A percentile compares a stretch with the other conserved stretches of the same genome.
phyloP scores from a whole-genome alignment of 2,797 vertebrate genomes.

The Simalia tracyae region DNA sequence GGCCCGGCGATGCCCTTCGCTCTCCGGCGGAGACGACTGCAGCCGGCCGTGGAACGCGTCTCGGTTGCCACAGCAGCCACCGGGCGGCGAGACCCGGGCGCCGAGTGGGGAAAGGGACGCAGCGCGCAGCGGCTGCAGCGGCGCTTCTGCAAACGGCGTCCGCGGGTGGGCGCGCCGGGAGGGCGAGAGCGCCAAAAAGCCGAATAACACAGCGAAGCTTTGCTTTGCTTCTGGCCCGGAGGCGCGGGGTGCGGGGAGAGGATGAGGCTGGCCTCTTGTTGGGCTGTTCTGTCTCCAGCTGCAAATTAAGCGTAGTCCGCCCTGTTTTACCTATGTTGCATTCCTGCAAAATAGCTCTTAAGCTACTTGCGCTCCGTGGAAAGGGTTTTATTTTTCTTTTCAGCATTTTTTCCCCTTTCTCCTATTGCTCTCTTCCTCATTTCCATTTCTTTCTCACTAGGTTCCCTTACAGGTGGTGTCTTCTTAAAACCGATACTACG shows the following conservation, averaged over 20 bases:
- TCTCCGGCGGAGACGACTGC: neutral
- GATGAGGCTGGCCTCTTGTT: no score
- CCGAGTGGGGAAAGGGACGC: neutral
- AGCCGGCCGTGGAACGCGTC: no score
- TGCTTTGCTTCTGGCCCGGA: no score
- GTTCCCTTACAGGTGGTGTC: no score
- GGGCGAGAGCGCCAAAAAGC: neutral
- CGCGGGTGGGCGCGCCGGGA: no score
- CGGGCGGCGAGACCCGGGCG: neutral
- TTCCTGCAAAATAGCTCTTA: neutral
- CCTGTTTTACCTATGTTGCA: neutral
- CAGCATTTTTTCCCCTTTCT: no score
- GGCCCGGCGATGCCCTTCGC: neutral
- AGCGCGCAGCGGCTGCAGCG: neutral
- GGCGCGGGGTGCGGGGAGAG: no score
- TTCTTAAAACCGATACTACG: no score
- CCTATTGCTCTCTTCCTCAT: neutral
- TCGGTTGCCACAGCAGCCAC: constrained; percentile 17
- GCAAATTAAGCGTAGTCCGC: neutral
- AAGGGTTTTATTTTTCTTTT: neutral
- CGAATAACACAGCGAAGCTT: no score
- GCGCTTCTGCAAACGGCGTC: no score
- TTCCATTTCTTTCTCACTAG: no score
- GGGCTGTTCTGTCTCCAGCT: neutral
- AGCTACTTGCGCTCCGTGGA: neutral